Conservation (phyloP, 2,888 invertebrate genomes). For the Caenorhabditis macrosperma region DNA sequence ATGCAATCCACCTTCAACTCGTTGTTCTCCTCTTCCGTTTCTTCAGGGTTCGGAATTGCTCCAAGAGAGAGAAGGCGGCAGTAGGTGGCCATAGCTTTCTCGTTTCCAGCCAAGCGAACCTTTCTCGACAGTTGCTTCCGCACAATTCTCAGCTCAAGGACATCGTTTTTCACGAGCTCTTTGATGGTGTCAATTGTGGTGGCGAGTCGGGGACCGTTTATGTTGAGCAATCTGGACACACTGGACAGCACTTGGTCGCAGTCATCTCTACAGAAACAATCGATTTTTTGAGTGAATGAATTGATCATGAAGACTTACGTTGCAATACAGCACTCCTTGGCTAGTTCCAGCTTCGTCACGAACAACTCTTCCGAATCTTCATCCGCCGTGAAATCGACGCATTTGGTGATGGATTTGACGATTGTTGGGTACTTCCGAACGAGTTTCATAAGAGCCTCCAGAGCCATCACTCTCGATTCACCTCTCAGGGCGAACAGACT, state of each 20-base stretch:
- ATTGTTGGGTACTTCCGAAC: slow-evolving; percentile 23
- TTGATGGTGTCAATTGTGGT: neutral
- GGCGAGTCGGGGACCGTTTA: slow-evolving; percentile 4
- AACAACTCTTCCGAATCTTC: slow-evolving; percentile 8
- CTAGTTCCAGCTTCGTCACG: slow-evolving; percentile 11
- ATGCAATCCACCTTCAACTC: slow-evolving; percentile 15
- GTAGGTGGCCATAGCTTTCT: slow-evolving; percentile 11
- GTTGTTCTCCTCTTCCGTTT: slow-evolving; percentile 7
- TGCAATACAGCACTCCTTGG: slow-evolving; percentile 31
- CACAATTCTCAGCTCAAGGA: slow-evolving; percentile 12
- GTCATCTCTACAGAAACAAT: slow-evolving; percentile 39
- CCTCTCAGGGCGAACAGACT: neutral
- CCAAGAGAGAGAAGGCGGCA: slow-evolving; percentile 23
- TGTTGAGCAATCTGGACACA: slow-evolving; percentile 22
- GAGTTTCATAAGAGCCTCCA: neutral
- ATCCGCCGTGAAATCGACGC: neutral
- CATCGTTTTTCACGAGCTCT: slow-evolving; percentile 21
- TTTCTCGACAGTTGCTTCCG: neutral
- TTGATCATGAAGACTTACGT: slow-evolving; percentile 20
- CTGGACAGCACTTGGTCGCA: neutral
- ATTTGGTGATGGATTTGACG: neutral
- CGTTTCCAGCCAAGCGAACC: slow-evolving; percentile 5
- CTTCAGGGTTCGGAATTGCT: slow-evolving; percentile 11
- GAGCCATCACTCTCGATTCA: neutral
- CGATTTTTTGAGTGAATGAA: neutral